A percentile compares a stretch with the other conserved stretches of the same genome.
phyloP scores from a whole-genome alignment of 1,140 invertebrate species.

The Drosophila kepulauana region DNA sequence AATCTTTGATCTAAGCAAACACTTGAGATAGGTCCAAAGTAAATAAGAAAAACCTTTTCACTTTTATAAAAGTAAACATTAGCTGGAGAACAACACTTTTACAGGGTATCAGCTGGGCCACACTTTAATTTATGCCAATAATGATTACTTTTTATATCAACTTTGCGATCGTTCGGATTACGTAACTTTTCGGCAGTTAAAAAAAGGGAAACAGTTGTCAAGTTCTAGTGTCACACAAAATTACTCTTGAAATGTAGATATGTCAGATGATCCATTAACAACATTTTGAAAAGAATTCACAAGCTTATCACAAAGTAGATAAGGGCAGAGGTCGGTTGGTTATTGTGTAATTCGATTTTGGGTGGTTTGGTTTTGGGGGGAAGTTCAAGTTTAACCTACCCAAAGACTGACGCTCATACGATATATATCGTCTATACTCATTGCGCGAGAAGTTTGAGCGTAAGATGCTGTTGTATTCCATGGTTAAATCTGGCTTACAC shows the following conservation, averaged over 20 bases:
- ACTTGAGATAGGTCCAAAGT: no score
- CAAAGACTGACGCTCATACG: constrained; percentile 79
- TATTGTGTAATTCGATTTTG: constrained; percentile 29
- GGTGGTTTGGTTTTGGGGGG: neutral
- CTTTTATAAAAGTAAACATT: no score
- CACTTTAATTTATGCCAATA: neutral
- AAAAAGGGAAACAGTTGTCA: constrained; percentile 29
- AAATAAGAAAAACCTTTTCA: no score
- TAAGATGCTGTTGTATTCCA: constrained; percentile 64
- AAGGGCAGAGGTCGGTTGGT: constrained; percentile 15
- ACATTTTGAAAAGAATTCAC: neutral
- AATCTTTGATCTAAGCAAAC: no score
- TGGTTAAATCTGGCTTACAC: constrained; percentile 22
- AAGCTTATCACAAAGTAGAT: constrained; percentile 23
- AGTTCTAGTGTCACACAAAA: constrained; percentile 5
- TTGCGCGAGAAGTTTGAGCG: constrained; percentile 77
- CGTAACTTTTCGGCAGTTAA: constrained; percentile 29
- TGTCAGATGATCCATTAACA: constrained; percentile 9
- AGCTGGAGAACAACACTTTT: no score
- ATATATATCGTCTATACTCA: constrained; percentile 80
- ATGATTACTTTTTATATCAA: constrained; percentile 32
- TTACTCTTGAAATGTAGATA: neutral
- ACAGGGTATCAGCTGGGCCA: constrained; percentile 9
- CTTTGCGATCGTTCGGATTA: constrained; percentile 26
- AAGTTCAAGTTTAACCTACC: constrained; percentile 79